Conservation (phyloP, 2,113 vertebrate species). For the Eulemur macaco region DNA sequence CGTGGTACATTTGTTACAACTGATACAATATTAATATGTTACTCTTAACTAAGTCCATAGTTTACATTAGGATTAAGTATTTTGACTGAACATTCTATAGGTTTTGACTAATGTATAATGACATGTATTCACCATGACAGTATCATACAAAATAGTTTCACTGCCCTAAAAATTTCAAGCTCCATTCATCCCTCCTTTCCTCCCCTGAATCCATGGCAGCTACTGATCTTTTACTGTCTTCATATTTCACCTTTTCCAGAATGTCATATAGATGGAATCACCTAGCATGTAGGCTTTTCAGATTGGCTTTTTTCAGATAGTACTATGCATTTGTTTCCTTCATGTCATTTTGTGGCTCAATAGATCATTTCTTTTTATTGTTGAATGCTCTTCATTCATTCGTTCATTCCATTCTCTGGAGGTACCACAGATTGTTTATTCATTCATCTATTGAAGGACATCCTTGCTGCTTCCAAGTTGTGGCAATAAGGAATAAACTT, state of each 20-base stretch:
- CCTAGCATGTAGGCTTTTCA: background rate
- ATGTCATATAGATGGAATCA: background rate
- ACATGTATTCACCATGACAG: too few species aligned
- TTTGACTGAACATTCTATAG: background rate
- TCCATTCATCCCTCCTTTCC: background rate
- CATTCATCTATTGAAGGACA: background rate
- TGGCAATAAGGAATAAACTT: background rate
- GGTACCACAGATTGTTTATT: background rate
- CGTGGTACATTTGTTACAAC: background rate
- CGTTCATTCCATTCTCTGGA: background rate
- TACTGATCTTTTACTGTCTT: background rate
- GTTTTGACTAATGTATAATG: background rate
- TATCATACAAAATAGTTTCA: background rate
- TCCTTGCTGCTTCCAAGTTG: constrained; percentile 21
- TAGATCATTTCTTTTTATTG: background rate
- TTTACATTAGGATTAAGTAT: background rate
- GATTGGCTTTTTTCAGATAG: background rate
- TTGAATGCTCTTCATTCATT: too few species aligned
- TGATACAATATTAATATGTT: background rate
- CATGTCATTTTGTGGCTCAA: background rate
- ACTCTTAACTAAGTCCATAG: background rate
- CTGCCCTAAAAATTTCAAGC: background rate
- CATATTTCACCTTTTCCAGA: constrained; percentile 15
- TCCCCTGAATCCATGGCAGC: background rate
- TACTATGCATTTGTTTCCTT: background rate